phyloP scores from a whole-genome alignment of 2,797 vertebrate species.

The Gallinago nigripennis region DNA sequence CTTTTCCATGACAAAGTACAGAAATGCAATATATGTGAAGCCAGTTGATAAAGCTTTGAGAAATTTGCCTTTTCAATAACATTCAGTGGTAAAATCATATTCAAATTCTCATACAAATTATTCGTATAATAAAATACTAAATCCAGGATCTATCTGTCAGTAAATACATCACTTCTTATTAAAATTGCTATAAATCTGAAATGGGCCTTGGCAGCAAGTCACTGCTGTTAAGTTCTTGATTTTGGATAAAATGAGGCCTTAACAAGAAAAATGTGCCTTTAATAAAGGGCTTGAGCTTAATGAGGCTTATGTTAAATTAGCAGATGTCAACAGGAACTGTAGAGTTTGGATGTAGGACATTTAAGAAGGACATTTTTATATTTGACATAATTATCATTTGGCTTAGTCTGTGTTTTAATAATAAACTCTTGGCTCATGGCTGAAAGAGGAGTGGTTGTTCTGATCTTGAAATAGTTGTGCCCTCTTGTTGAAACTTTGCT shows the following conservation, averaged over 20 bases:
- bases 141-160: not conserved
- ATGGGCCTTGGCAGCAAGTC: not conserved
- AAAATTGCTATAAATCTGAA: not conserved
- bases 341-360: not conserved
- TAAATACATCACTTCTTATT: not conserved
- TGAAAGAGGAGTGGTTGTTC: not conserved
- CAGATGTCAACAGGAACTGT: not conserved
- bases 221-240: not conserved
- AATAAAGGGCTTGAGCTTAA: not conserved
- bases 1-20: not conserved
- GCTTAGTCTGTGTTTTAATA: not conserved
- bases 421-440: not conserved
- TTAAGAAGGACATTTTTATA: not conserved
- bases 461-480: not conserved
- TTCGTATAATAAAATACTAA: not conserved
- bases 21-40: not conserved
- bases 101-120: not conserved
- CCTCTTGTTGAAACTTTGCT: not conserved
- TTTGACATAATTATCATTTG: conserved; percentile 18
- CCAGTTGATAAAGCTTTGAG: not conserved
- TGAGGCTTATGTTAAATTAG: not conserved
- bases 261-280: not conserved
- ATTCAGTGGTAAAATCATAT: not conserved
- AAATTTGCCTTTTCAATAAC: not conserved
- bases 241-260: not conserved